Evolutionary conservation across 2,888 invertebrate species (phyloP).

Genomic region (Bombylius discolor): DNA sequence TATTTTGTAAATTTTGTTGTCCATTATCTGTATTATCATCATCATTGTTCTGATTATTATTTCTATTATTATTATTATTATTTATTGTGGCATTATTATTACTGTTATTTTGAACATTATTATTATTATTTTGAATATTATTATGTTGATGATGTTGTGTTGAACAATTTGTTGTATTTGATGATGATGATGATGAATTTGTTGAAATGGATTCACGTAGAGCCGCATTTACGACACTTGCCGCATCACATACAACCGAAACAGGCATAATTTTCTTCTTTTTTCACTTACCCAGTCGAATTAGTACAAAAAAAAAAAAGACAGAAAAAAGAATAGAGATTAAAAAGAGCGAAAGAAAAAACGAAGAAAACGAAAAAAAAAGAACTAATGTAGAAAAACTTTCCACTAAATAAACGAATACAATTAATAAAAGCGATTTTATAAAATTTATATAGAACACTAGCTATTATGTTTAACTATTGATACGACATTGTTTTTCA

Average conservation of each 20-base stretch:
- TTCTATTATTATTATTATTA: not conserved
- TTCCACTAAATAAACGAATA: not conserved
- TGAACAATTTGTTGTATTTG: too few relatives aligned
- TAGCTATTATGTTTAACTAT: not conserved
- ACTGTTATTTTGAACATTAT: too few relatives aligned
- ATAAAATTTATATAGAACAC: not conserved
- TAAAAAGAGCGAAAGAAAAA: not conserved
- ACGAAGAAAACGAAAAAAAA: not conserved
- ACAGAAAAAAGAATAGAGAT: too few relatives aligned
- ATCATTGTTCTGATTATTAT: not conserved
- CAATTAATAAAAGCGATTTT: not conserved
- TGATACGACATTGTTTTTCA: not conserved
- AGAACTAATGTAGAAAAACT: too few relatives aligned
- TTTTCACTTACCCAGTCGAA: too few relatives aligned
- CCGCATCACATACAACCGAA: constrained; percentile 33
- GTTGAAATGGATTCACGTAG: constrained; percentile 30
- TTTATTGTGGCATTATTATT: not conserved
- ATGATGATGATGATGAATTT: not conserved
- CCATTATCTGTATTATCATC: constrained; percentile 14
- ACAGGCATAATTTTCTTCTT: constrained; percentile 27
- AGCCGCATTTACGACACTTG: constrained; percentile 32
- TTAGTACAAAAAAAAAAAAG: too few relatives aligned
- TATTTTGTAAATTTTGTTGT: constrained; percentile 44
- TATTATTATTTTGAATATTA: too few relatives aligned
- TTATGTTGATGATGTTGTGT: too few relatives aligned